Conservation (phyloP, 1,140 invertebrate species). For the Centruroides vittatus region DNA sequence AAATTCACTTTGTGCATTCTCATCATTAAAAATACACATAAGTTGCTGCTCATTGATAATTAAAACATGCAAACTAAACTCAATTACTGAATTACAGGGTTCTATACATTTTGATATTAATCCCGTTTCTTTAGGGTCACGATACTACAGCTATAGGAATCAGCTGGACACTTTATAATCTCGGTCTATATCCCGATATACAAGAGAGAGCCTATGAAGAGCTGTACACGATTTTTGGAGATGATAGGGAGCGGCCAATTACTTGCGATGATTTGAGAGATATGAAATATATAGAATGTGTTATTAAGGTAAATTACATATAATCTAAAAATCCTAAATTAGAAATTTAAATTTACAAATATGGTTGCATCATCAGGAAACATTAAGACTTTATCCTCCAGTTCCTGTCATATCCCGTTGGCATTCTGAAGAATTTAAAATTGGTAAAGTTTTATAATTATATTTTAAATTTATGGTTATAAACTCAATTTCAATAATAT, state of each 20-base stretch:
- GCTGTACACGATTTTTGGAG: slow-evolving; percentile 42
- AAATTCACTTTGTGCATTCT: too few relatives aligned
- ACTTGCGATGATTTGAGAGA: slow-evolving; percentile 45
- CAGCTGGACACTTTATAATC: slow-evolving; percentile 46
- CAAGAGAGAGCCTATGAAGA: slow-evolving; percentile 63
- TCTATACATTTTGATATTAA: too few relatives aligned
- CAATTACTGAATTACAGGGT: too few relatives aligned
- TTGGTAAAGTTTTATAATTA: too few relatives aligned
- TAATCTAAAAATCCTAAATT: slow-evolving; percentile 44
- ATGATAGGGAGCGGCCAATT: slow-evolving; percentile 19
- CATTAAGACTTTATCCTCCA: slow-evolving; percentile 35
- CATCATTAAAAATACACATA: too few relatives aligned
- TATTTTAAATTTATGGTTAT: too few relatives aligned
- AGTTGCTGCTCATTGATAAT: too few relatives aligned
- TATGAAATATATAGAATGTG: slow-evolving; percentile 52
- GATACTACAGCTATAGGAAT: slow-evolving; percentile 26
- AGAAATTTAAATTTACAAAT: not conserved
- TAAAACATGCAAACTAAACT: too few relatives aligned
- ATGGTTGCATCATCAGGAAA: slow-evolving; percentile 30
- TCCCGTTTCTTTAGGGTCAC: slow-evolving; percentile 8
- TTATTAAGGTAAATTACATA: slow-evolving; percentile 41
- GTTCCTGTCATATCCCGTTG: slow-evolving; percentile 32
- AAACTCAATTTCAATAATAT: too few relatives aligned
- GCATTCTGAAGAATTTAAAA: slow-evolving; percentile 22
- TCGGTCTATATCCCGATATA: slow-evolving; percentile 59